These are phyloP conservation scores for Etheostoma spectabile DNA, from an alignment of 2,113 vertebrate genomes.

Conservation along the genomic window DNA sequence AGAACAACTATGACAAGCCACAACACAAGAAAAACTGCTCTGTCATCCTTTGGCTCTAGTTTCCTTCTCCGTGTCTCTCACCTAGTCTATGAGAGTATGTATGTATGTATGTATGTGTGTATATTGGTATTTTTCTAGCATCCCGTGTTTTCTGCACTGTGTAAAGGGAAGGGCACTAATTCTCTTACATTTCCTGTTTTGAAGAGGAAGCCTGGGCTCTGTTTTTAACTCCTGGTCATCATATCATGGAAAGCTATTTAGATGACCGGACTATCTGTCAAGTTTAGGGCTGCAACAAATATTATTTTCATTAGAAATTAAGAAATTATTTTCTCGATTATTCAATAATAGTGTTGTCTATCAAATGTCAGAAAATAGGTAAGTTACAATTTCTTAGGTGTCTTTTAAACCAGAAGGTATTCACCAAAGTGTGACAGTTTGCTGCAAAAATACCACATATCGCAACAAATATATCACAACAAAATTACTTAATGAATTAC, in stretches of 20 bases:
- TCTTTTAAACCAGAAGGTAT: neutral
- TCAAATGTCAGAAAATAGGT: neutral
- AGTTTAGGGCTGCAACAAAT: neutral
- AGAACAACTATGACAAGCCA: conserved; percentile 26
- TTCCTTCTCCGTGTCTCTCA: conserved; percentile 27
- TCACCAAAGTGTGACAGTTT: neutral
- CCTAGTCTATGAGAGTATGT: neutral
- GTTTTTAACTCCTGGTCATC: conserved; percentile 30
- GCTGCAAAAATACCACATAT: too few species aligned
- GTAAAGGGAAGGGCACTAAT: conserved; percentile 54
- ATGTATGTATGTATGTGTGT: neutral
- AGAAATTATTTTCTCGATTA: neutral
- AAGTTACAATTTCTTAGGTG: neutral
- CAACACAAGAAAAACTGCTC: conserved; percentile 45
- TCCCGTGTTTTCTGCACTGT: conserved; percentile 13
- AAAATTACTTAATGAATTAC: too few species aligned
- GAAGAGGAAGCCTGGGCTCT: conserved; percentile 13
- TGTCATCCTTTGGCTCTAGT: conserved; percentile 33
- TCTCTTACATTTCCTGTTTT: conserved; percentile 71
- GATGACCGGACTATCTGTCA: neutral
- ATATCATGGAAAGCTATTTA: conserved; percentile 37
- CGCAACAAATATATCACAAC: too few species aligned
- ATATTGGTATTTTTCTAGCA: conserved; percentile 15
- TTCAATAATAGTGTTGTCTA: neutral
- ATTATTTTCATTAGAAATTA: neutral